phyloP scores from a whole-genome alignment of 2,888 invertebrate species.

The Agonopterix subpropinquella region DNA sequence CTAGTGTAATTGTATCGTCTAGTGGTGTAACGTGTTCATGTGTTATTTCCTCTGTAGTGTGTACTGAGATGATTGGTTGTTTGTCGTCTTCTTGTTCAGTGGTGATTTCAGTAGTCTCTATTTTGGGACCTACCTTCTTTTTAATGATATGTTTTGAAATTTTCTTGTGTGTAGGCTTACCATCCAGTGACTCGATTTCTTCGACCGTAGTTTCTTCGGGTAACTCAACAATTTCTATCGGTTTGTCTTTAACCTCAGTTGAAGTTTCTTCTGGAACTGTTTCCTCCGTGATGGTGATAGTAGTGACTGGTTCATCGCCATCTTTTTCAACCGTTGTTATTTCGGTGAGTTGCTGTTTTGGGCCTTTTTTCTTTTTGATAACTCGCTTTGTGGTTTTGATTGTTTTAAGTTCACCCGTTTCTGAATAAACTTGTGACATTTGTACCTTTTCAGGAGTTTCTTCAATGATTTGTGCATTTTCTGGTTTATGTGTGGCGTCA shows the following conservation, averaged over 20 bases:
- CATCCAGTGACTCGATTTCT: conserved; percentile 21
- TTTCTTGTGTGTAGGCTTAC: conserved; percentile 25
- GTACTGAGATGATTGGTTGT: conserved; percentile 19
- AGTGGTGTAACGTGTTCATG: conserved; percentile 20
- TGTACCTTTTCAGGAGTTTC: conserved; percentile 19
- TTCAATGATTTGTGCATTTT: conserved; percentile 27
- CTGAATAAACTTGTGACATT: conserved; percentile 12
- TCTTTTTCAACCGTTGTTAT: conserved; percentile 52
- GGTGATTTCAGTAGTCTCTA: conserved; percentile 17
- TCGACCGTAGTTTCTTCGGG: conserved; percentile 25
- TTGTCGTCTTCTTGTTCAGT: conserved; percentile 5
- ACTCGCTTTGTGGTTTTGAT: conserved; percentile 47
- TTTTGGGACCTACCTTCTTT: conserved; percentile 21
- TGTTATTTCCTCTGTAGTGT: conserved; percentile 25
- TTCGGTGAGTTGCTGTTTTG: conserved; percentile 55
- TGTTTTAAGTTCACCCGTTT: conserved; percentile 11
- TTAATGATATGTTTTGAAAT: conserved; percentile 27
- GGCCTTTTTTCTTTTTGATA: conserved; percentile 53
- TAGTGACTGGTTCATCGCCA: conserved; percentile 36
- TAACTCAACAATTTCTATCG: conserved; percentile 16
- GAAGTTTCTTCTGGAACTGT: conserved; percentile 25
- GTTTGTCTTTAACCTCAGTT: conserved; percentile 28
- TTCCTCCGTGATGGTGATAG: conserved; percentile 29
- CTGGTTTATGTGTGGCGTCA: conserved; percentile 7
- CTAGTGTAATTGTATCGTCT: too few relatives aligned